Percentiles rank a stretch among this genome's conserved stretches.
These are phyloP conservation scores for Geopemphigus sp. DNA, from an alignment of 1,140 invertebrate species.

Conservation along the genomic window DNA sequence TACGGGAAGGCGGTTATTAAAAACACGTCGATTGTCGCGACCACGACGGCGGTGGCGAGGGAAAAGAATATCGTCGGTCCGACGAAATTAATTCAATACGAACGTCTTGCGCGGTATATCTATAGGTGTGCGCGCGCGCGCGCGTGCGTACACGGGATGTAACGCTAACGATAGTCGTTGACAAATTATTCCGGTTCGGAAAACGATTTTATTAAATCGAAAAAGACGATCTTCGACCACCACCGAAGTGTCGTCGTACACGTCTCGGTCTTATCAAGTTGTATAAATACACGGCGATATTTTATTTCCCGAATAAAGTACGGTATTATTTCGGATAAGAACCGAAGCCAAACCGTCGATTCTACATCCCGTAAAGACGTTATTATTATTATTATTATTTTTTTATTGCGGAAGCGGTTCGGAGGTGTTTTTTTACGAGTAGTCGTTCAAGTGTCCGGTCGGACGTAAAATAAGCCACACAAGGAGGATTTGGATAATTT, in stretches of 20 bases:
- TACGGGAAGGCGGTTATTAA: background rate
- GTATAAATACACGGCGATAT: constrained; percentile 33
- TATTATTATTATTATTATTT: constrained; percentile 16
- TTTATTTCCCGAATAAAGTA: constrained; percentile 40
- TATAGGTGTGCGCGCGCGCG: no score
- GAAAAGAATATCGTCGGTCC: background rate
- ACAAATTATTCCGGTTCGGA: constrained; percentile 41
- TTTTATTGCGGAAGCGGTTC: constrained; percentile 48
- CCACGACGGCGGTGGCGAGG: no score
- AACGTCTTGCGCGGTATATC: no score
- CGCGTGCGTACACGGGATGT: background rate
- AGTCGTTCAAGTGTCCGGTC: constrained; percentile 30
- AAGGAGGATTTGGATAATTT: constrained; percentile 32
- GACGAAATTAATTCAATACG: constrained; percentile 31
- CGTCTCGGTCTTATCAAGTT: constrained; percentile 31
- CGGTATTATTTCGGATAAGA: constrained; percentile 22
- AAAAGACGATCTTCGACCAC: constrained; percentile 31
- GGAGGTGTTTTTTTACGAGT: constrained; percentile 44
- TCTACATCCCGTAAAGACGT: constrained; percentile 19
- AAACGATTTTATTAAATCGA: constrained; percentile 46
- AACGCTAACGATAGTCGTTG: constrained; percentile 3
- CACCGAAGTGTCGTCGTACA: constrained; percentile 19
- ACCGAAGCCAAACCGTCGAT: background rate
- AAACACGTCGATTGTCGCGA: no score
- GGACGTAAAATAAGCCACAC: constrained; percentile 24